Evolutionary conservation across 2,888 invertebrate genomes (phyloP), one percentile per base, ranked within the genome.

Genomic region (Ganaspis brasiliensis): DNA sequence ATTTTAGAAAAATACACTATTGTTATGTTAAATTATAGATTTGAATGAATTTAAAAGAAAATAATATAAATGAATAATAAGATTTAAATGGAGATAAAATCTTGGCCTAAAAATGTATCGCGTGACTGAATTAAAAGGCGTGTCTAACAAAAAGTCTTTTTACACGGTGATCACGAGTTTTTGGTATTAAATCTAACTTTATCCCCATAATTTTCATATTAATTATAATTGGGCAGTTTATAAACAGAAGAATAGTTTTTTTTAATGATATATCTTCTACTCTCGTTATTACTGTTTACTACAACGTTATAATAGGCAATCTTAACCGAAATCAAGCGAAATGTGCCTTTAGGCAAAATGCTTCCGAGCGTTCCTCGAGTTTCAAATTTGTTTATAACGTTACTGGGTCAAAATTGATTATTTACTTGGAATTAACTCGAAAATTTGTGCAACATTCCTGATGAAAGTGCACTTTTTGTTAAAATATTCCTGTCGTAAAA

Each of bases 181-280:
- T 45, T 40, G 45, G n/a, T 14, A 67, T 40, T 9, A 67, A 24
- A 67, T n/a, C 16, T 16, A 40, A 24, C 40, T 67, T 45, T 67
- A 67, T 67, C 40, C 14, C 21, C 16, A 10, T 5, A 67, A n/a
- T 24, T 9, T 45, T 67, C 19, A 63, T 24, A 63, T 40, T 63
- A 63, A 40, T 21, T 40, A 21, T 63, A 19, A 63, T 40, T 45
- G 63, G n/a, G 24, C 63, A 63, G 12, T 63, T 63, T 45, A 19
- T 21, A 1, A 40, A 63, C 8, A 21, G 40, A 40, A 63, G 24
- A 63, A 63, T 63, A 63, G 24, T 14, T 8, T 37, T 21, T 21
- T 40, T 19, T n/a, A 2, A 31, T 31, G 2, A 31, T 31, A 31
- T 31, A 2, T 31, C 31, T 31, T 31, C 31, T 31, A 31, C 6